These are phyloP conservation scores for Drosophila mulleri DNA, from an alignment of 2,888 invertebrate genomes.

Conservation along the genomic window DNA sequence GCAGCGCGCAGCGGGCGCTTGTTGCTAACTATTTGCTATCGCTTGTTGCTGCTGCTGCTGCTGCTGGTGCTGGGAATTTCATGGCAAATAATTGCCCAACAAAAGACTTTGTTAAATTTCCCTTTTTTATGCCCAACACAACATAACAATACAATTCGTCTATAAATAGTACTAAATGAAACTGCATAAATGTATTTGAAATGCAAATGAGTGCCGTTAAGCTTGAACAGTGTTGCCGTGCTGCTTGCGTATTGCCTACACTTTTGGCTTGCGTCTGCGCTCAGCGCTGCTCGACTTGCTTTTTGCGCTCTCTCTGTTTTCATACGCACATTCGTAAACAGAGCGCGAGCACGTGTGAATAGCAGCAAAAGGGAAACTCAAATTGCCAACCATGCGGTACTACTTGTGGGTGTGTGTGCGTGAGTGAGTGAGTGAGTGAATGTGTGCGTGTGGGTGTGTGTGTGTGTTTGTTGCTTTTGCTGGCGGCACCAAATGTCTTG, in stretches of 20 bases:
- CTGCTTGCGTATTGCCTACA: constrained; percentile 17
- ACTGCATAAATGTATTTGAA: background rate
- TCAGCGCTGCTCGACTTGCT: background rate
- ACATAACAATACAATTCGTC: background rate
- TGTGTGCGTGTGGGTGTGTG: background rate
- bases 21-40: constrained; percentile 15
- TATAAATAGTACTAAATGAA: background rate
- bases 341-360: constrained; percentile 56
- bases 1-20: constrained; percentile 28
- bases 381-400: constrained; percentile 26
- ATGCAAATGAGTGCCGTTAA: constrained; percentile 5
- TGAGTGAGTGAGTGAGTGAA: background rate
- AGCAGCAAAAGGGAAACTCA: constrained; percentile 12
- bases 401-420: background rate
- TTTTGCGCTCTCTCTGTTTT: constrained; percentile 72
- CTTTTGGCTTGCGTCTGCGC: constrained; percentile 66
- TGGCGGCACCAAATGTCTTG: constrained; percentile 64
- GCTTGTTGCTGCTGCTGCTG: constrained; percentile 29
- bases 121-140: background rate
- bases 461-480: constrained; percentile 31
- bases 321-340: constrained; percentile 72
- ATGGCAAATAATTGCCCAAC: background rate
- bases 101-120: background rate
- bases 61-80: background rate
- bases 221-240: constrained; percentile 69